These are phyloP conservation scores for Trachelus tabidus DNA, from an alignment of 2,888 invertebrate species.

Conservation along the genomic window DNA sequence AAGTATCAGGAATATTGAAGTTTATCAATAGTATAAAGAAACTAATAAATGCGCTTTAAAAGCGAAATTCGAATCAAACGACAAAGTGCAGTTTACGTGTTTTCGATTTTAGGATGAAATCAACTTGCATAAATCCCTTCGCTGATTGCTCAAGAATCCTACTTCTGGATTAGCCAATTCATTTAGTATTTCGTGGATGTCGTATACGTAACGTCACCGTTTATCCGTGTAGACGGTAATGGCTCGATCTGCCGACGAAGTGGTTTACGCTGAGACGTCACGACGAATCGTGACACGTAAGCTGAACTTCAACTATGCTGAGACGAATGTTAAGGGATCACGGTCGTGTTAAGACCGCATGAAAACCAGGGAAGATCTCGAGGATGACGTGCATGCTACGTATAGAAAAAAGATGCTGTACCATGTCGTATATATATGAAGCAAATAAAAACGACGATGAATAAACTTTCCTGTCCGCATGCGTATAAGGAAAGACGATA, in stretches of 20 bases:
- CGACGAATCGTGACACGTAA: neutral
- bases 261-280: neutral
- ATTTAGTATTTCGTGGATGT: neutral
- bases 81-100: neutral
- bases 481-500: neutral
- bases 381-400: neutral
- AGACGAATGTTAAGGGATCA: neutral
- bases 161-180: neutral
- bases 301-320: neutral
- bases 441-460: neutral
- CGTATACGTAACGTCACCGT: neutral
- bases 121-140: neutral
- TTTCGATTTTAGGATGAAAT: neutral
- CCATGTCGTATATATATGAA: neutral
- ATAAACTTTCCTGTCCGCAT: neutral
- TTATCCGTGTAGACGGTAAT: neutral
- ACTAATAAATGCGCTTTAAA: neutral
- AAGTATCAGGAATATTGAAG: neutral
- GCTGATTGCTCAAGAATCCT: neutral
- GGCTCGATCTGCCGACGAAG: neutral
- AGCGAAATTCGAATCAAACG: neutral
- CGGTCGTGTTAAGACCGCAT: neutral
- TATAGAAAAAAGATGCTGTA: neutral
- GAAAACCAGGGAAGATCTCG: neutral
- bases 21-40: neutral